These are phyloP conservation scores for Myocastor coypus DNA, from an alignment of 2,113 vertebrate species.

Conservation along the genomic window DNA sequence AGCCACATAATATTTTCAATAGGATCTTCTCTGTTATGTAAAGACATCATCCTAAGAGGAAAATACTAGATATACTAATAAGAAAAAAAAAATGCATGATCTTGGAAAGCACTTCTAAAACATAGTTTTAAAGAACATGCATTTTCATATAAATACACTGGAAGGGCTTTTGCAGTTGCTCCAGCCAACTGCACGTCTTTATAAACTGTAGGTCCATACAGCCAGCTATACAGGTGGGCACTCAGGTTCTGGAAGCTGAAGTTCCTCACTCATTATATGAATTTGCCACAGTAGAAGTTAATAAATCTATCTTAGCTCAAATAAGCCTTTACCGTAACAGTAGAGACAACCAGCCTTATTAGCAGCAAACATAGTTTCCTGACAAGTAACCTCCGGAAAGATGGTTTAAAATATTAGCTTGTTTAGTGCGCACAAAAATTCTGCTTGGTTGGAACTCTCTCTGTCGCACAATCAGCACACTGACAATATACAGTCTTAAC, in stretches of 20 bases:
- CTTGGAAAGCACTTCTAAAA: background rate
- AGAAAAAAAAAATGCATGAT: background rate
- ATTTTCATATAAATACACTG: background rate
- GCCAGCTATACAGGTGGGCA: background rate
- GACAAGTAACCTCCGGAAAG: background rate
- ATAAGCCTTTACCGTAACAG: background rate
- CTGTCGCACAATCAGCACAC: background rate
- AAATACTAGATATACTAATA: background rate
- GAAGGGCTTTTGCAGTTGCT: background rate
- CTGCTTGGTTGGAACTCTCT: background rate
- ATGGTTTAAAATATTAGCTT: constrained; percentile 11
- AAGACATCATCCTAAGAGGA: fast-evolving
- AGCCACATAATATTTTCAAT: background rate
- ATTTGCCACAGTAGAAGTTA: background rate
- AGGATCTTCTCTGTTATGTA: background rate
- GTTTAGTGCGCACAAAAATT: background rate
- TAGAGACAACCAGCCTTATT: background rate
- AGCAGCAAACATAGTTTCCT: background rate
- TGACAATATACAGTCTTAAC: constrained; percentile 4
- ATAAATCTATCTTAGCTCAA: background rate
- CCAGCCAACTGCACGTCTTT: background rate
- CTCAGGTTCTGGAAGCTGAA: background rate
- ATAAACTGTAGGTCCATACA: background rate
- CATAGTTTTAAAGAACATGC: background rate
- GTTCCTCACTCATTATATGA: background rate